Conservation (phyloP, 2,797 vertebrate species). For the Scarus forsteni region DNA sequence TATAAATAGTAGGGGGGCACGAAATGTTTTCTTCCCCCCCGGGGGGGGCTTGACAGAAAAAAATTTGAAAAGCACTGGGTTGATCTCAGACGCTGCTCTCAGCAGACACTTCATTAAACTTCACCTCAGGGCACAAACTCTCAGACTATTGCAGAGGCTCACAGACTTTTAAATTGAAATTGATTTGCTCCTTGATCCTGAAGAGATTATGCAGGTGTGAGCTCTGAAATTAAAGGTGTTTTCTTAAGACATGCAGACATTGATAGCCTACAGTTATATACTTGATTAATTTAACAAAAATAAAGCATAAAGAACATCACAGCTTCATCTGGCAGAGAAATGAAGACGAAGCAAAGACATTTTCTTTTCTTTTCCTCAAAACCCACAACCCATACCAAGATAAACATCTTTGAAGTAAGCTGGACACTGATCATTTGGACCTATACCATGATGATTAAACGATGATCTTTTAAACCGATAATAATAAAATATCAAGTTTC, state of each 20-base stretch:
- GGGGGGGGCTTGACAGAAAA: too few relatives aligned
- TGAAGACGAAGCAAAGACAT: too few relatives aligned
- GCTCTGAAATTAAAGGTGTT: neutral
- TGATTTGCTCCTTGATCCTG: slow-evolving; percentile 26
- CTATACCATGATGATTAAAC: too few relatives aligned
- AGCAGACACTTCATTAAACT: slow-evolving; percentile 46
- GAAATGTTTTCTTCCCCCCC: too few relatives aligned
- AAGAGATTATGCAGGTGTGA: slow-evolving; percentile 40
- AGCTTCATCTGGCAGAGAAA: neutral
- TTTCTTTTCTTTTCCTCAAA: too few relatives aligned
- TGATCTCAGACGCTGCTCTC: slow-evolving; percentile 8
- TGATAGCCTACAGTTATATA: slow-evolving; percentile 3
- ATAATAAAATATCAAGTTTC: too few relatives aligned
- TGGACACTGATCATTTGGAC: too few relatives aligned
- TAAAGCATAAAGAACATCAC: neutral
- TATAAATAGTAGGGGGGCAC: too few relatives aligned
- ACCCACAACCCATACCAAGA: too few relatives aligned
- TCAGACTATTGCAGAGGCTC: slow-evolving; percentile 20
- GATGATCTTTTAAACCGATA: too few relatives aligned
- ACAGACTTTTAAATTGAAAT: slow-evolving; percentile 22
- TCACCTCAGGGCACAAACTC: slow-evolving; percentile 20
- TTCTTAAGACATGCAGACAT: slow-evolving; percentile 6
- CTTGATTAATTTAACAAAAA: slow-evolving; percentile 1
- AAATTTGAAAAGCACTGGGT: too few relatives aligned
- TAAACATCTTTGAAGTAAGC: neutral